A percentile compares a stretch with the other conserved stretches of the same genome.
Evolutionary conservation across 2,113 vertebrate species (phyloP).

Genomic region (Tenebrosternarchus preto): DNA sequence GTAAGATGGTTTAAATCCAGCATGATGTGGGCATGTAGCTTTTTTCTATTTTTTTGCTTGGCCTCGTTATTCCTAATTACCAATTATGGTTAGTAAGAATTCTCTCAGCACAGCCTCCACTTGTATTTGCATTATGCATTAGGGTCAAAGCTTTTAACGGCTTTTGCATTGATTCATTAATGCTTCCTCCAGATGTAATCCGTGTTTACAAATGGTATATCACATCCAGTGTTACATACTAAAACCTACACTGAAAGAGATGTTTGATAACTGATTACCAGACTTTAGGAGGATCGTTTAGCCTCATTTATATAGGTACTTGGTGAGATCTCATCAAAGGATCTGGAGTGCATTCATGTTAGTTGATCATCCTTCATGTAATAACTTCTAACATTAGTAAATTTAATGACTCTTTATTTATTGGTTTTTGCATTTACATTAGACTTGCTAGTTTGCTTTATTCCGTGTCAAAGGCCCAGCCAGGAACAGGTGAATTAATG

Average conservation of each 20-base stretch:
- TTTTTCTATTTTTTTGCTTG: background rate
- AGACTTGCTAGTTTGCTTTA: background rate
- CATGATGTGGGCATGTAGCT: background rate
- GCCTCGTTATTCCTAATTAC: slow-evolving; percentile 59
- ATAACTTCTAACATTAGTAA: background rate
- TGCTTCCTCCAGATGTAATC: slow-evolving; percentile 51
- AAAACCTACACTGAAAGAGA: background rate
- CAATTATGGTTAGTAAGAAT: slow-evolving; percentile 56
- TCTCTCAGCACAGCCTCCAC: slow-evolving; percentile 57
- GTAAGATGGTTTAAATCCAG: slow-evolving; percentile 14
- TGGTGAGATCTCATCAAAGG: background rate
- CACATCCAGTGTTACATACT: background rate
- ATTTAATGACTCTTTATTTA: background rate
- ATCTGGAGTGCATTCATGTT: background rate
- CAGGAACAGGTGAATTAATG: too few species aligned
- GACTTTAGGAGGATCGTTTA: background rate
- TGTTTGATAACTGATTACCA: background rate
- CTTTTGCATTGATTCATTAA: slow-evolving; percentile 64
- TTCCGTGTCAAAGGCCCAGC: background rate
- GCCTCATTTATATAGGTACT: background rate
- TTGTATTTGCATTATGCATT: slow-evolving; percentile 59
- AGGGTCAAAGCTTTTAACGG: slow-evolving; percentile 61
- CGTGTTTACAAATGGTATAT: background rate
- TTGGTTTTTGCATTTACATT: background rate
- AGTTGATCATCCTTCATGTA: background rate